A percentile compares a stretch with the other conserved stretches of the same genome.
Evolutionary conservation across 2,113 vertebrate species (phyloP).

Genomic region (Equus quagga): DNA sequence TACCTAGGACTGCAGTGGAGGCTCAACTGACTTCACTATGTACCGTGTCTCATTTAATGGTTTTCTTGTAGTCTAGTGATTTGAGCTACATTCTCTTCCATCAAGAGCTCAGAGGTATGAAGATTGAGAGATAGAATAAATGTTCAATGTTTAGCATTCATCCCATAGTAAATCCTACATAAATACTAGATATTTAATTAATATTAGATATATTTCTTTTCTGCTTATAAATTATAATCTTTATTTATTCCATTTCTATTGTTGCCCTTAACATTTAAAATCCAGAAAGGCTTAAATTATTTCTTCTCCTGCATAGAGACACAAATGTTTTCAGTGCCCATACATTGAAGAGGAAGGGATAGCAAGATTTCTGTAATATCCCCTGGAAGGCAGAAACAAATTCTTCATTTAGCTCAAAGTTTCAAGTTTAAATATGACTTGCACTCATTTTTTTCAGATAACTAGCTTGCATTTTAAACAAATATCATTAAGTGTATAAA

Average conservation of each 20-base stretch:
- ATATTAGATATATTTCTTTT: neutral
- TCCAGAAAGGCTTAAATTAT: neutral
- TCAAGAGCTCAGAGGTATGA: neutral
- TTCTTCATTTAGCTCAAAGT: neutral
- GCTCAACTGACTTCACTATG: neutral
- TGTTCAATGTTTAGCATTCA: neutral
- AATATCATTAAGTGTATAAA: neutral
- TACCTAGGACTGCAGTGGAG: neutral
- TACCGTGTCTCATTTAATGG: neutral
- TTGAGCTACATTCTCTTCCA: neutral
- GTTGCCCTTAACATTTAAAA: slow-evolving; percentile 31
- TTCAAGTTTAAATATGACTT: neutral
- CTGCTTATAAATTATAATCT: neutral
- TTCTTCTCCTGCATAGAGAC: neutral
- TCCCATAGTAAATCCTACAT: neutral
- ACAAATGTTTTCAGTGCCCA: neutral
- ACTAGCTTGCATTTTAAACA: slow-evolving; percentile 13
- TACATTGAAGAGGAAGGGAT: neutral
- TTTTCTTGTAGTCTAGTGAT: neutral
- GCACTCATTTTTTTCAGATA: neutral
- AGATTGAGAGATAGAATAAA: neutral
- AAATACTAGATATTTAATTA: neutral
- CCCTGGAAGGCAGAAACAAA: neutral
- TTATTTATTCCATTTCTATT: neutral
- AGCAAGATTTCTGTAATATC: neutral